Evolutionary conservation across 2,797 vertebrate genomes (phyloP).

Genomic region (Xiphorhynchus erythropygius): DNA sequence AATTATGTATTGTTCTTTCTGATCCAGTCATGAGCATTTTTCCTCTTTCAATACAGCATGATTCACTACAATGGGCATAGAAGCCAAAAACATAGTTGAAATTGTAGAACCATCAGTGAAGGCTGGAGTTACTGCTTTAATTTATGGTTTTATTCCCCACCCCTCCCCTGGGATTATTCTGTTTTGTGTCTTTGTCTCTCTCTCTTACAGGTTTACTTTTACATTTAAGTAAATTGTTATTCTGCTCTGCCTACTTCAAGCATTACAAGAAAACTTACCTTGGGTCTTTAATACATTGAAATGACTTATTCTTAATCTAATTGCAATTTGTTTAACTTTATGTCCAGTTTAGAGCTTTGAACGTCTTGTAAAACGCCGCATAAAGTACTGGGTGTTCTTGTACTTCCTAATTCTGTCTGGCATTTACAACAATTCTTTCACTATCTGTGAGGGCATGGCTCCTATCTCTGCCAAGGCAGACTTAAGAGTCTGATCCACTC

Average conservation of each 20-base stretch:
- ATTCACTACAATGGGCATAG: not conserved
- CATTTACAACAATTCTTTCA: constrained; percentile 63
- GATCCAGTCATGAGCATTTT: not conserved
- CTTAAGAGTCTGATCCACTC: not conserved
- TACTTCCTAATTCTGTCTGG: constrained; percentile 68
- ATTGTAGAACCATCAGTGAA: not conserved
- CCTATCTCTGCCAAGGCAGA: not conserved
- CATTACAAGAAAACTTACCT: not conserved
- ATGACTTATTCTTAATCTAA: constrained; percentile 28
- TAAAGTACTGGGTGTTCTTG: constrained; percentile 62
- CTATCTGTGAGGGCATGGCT: constrained; percentile 46
- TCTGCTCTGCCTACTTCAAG: not conserved
- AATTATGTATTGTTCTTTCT: not conserved
- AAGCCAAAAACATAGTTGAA: not conserved
- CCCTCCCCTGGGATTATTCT: not conserved
- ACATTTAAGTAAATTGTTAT: constrained; percentile 14
- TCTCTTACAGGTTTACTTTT: not conserved
- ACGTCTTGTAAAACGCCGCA: constrained; percentile 25
- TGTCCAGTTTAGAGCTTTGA: constrained; percentile 53
- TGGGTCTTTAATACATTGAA: not conserved
- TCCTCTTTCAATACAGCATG: not conserved
- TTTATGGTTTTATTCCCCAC: not conserved
- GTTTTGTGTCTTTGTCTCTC: not conserved
- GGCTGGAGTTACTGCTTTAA: not conserved
- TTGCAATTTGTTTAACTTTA: constrained; percentile 50